Percentiles rank a stretch among this genome's conserved stretches.
Conservation (phyloP, 2,113 vertebrate genomes). For the Eira barbara region DNA sequence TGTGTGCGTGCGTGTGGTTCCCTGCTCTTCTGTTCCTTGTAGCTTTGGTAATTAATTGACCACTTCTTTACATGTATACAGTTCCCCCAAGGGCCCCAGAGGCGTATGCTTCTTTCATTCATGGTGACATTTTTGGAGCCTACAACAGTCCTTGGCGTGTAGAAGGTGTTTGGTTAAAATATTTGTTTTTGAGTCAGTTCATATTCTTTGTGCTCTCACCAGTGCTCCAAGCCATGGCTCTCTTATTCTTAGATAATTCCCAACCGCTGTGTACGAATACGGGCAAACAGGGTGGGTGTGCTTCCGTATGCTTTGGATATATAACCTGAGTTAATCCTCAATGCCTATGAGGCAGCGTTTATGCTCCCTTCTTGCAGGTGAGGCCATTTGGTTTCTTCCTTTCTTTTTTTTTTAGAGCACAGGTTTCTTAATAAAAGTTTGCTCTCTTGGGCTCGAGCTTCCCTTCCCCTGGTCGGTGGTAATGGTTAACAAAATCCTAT, state of each 20-base stretch:
- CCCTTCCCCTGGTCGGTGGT: background rate
- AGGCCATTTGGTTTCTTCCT: background rate
- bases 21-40: background rate
- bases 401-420: no score
- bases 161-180: background rate
- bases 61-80: background rate
- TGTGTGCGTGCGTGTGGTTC: background rate
- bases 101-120: background rate
- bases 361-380: background rate
- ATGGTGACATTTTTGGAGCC: background rate
- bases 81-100: background rate
- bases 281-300: background rate
- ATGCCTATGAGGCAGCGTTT: fast-evolving
- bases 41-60: background rate
- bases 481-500: slow-evolving; percentile 39
- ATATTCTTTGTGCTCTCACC: background rate
- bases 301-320: background rate
- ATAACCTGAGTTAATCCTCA: background rate
- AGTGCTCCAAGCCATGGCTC: background rate
- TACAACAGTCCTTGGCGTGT: background rate
- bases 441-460: background rate
- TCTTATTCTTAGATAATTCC: background rate
- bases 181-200: background rate
- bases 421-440: background rate
- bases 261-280: background rate